Evolutionary conservation across 2,888 invertebrate species (phyloP).

Genomic region (Cartodere bifasciata): DNA sequence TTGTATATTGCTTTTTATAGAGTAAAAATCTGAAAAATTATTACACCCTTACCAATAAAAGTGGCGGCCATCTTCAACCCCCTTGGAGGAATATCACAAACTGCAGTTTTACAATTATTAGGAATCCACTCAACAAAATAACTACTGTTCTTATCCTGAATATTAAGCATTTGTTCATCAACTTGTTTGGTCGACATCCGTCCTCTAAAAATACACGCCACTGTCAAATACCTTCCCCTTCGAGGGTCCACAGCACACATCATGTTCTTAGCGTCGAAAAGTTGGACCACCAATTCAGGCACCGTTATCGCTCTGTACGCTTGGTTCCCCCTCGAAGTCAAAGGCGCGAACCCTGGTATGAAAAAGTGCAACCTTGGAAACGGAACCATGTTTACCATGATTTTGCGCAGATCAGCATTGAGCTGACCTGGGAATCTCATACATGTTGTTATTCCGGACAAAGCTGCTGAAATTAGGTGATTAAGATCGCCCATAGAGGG

Average conservation of each 20-base stretch:
- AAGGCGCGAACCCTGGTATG: conserved; percentile 52
- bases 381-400: conserved; percentile 50
- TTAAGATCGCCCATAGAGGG: conserved; percentile 45
- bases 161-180: conserved; percentile 47
- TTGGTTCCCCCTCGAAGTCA: conserved; percentile 44
- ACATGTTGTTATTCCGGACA: conserved; percentile 48
- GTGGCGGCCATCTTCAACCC: conserved; percentile 56
- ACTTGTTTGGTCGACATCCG: conserved; percentile 52
- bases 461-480: conserved; percentile 44
- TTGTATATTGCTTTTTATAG: no score
- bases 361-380: conserved; percentile 55
- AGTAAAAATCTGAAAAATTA: no score
- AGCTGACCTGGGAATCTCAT: conserved; percentile 57
- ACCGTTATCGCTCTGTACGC: conserved; percentile 65
- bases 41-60: conserved; percentile 47
- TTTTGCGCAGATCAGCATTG: conserved; percentile 52
- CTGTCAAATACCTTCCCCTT: conserved; percentile 66
- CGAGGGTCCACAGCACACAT: conserved; percentile 83
- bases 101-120: conserved; percentile 58
- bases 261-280: conserved; percentile 79
- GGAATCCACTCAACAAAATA: conserved; percentile 58
- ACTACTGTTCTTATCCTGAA: conserved; percentile 54
- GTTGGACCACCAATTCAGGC: conserved; percentile 63
- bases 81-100: conserved; percentile 57
- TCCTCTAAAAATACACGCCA: conserved; percentile 70